Conservation (phyloP, 2,797 vertebrate species). For the Enteromius radiatus region DNA sequence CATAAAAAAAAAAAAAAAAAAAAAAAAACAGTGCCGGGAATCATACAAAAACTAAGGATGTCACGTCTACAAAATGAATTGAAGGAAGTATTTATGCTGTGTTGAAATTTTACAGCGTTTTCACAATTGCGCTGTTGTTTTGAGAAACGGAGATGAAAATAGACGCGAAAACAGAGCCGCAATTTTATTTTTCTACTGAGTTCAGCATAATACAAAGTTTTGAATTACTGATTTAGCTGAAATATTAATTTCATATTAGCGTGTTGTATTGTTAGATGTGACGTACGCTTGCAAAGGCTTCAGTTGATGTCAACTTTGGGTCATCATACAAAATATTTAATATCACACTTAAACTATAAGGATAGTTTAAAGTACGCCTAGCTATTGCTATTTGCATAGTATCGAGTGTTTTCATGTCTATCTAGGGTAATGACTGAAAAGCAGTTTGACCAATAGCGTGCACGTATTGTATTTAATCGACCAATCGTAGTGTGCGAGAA, state of each 20-base stretch:
- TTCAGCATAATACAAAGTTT: background rate
- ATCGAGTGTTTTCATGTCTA: background rate
- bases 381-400: background rate
- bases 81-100: background rate
- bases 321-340: background rate
- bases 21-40: background rate
- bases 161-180: background rate
- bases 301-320: background rate
- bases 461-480: background rate
- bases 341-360: background rate
- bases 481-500: background rate
- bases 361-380: background rate
- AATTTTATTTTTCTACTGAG: background rate
- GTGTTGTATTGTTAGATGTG: background rate
- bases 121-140: background rate
- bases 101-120: background rate
- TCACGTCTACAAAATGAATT: background rate
- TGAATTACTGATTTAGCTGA: background rate
- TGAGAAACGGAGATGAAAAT: too few relatives aligned
- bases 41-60: background rate
- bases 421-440: background rate
- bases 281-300: background rate
- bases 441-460: background rate
- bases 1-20: background rate
- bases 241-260: background rate